phyloP scores from a whole-genome alignment of 2,113 vertebrate species.

The Helogale parvula region DNA sequence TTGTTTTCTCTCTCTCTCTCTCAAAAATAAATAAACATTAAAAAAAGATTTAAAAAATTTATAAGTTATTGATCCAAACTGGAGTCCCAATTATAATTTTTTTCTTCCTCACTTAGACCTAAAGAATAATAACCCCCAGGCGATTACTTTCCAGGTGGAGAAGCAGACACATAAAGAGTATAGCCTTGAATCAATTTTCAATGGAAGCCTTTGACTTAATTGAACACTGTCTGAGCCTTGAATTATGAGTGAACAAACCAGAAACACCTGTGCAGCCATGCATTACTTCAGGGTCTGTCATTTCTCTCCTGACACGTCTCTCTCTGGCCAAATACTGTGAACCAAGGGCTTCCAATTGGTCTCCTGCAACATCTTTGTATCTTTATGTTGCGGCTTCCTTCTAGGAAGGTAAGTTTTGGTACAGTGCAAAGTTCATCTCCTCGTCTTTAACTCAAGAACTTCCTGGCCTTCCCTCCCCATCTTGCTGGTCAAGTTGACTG shows the following conservation, averaged over 20 bases:
- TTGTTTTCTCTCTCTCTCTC: no score
- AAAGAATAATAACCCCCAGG: neutral
- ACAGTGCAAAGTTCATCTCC: neutral
- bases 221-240: slow-evolving; percentile 14
- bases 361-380: neutral
- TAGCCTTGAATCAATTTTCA: slow-evolving; percentile 45
- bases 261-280: neutral
- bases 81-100: neutral
- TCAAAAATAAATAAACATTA: no score
- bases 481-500: neutral
- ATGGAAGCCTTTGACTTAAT: neutral
- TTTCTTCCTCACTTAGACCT: neutral
- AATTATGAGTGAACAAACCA: slow-evolving; percentile 44
- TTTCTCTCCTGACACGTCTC: neutral
- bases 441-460: neutral
- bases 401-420: neutral
- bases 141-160: neutral
- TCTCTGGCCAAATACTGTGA: neutral
- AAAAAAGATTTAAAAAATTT: neutral
- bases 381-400: neutral
- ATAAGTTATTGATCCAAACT: slow-evolving; percentile 14
- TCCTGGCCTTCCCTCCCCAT: neutral
- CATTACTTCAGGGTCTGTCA: neutral
- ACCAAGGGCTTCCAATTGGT: neutral
- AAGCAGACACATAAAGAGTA: neutral